phyloP scores from a whole-genome alignment of 2,113 vertebrate genomes.

The Larimichthys crocea region DNA sequence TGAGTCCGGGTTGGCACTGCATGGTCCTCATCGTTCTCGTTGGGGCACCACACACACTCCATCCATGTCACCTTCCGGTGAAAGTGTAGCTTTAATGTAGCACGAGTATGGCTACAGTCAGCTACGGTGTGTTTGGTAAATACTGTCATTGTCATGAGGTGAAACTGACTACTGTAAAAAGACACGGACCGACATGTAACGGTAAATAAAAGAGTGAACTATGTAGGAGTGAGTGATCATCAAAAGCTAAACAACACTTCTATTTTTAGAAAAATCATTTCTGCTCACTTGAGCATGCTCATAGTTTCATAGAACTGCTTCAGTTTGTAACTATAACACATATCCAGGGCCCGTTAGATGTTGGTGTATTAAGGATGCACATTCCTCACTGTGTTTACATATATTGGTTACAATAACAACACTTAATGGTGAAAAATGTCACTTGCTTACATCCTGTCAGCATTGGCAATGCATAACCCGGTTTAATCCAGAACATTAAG shows the following conservation, averaged over 20 bases:
- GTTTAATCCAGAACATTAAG: too few relatives aligned
- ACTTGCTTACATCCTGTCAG: too few relatives aligned
- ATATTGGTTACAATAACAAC: too few relatives aligned
- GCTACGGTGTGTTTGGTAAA: background rate
- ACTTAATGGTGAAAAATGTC: too few relatives aligned
- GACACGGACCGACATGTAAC: background rate
- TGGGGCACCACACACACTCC: background rate
- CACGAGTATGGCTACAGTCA: background rate
- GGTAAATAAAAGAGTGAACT: background rate
- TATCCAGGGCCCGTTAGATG: too few relatives aligned
- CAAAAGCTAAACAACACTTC: background rate
- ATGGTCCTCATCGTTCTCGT: background rate
- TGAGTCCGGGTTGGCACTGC: conserved; percentile 22
- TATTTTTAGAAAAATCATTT: background rate
- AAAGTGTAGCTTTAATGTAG: conserved; percentile 15
- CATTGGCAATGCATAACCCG: too few relatives aligned
- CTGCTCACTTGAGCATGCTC: background rate
- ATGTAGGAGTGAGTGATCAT: background rate
- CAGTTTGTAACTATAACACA: too few relatives aligned
- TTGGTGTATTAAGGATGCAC: too few relatives aligned
- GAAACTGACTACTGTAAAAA: background rate
- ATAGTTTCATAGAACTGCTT: too few relatives aligned
- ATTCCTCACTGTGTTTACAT: too few relatives aligned
- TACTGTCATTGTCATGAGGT: conserved; percentile 3
- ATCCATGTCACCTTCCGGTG: background rate